Evolutionary conservation across 2,113 vertebrate species (phyloP).

Genomic region (Cryptomyrus ogoouensis): DNA sequence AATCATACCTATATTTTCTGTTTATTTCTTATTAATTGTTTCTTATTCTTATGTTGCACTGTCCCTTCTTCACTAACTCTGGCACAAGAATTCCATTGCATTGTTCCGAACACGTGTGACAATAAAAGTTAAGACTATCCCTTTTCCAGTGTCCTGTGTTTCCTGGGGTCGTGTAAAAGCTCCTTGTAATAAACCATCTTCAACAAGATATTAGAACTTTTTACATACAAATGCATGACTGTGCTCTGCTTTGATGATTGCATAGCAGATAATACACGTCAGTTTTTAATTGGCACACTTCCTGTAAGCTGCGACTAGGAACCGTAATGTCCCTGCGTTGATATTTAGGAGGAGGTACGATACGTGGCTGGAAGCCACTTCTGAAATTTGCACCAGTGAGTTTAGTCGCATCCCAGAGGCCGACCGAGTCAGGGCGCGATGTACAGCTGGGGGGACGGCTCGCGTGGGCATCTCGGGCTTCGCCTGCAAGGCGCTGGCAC

Average conservation of each 20-base stretch:
- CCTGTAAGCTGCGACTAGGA: not conserved
- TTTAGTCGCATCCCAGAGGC: not conserved
- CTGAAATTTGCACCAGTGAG: too few species aligned
- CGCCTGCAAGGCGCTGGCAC: constrained; percentile 28
- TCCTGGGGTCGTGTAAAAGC: not conserved
- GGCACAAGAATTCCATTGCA: not conserved
- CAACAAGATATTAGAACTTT: not conserved
- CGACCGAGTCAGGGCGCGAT: not conserved
- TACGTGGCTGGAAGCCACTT: not conserved
- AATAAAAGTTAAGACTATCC: not conserved
- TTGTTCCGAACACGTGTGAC: not conserved
- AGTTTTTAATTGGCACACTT: not conserved
- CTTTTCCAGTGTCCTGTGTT: not conserved
- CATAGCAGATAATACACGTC: not conserved
- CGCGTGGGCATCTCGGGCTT: constrained; percentile 43
- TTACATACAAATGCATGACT: not conserved
- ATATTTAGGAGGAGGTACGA: not conserved
- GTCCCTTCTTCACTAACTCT: not conserved
- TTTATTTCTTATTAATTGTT: not conserved
- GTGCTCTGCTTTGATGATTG: not conserved
- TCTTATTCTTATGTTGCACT: not conserved
- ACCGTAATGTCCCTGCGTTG: not conserved
- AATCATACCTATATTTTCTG: not conserved
- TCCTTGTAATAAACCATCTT: not conserved
- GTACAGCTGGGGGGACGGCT: constrained; percentile 49